These are phyloP conservation scores for Spilosoma lubricipeda DNA, from an alignment of 2,888 invertebrate genomes.

Conservation along the genomic window DNA sequence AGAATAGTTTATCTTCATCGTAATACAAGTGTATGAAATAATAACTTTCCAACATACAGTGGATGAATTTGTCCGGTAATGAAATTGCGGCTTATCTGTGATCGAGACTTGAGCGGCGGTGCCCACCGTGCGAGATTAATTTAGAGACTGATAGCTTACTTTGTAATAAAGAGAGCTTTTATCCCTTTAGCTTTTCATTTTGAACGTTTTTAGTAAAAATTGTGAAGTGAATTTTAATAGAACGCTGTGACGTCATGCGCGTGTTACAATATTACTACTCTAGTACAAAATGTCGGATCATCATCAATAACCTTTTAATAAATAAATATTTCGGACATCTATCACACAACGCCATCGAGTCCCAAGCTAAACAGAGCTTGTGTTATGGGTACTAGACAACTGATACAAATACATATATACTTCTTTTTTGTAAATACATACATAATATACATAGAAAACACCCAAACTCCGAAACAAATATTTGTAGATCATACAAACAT, in stretches of 20 bases:
- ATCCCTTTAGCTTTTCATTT: slow-evolving; percentile 8
- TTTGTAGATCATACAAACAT: too few species aligned
- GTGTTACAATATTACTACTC: neutral
- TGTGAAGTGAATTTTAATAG: neutral
- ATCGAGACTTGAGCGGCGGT: slow-evolving; percentile 27
- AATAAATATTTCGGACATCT: too few species aligned
- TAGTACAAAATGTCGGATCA: too few species aligned
- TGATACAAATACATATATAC: too few species aligned
- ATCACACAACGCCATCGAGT: too few species aligned
- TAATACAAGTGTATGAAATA: neutral
- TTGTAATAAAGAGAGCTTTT: slow-evolving; percentile 8
- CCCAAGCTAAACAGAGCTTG: too few species aligned
- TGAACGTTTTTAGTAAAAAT: neutral
- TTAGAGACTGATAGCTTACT: slow-evolving; percentile 22
- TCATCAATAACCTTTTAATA: too few species aligned
- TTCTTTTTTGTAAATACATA: too few species aligned
- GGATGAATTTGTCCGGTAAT: slow-evolving; percentile 27
- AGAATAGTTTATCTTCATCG: neutral
- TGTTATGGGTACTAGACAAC: too few species aligned
- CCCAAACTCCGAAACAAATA: too few species aligned
- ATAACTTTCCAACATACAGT: slow-evolving; percentile 4
- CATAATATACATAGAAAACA: too few species aligned
- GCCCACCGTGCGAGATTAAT: slow-evolving; percentile 26
- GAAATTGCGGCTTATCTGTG: slow-evolving; percentile 33
- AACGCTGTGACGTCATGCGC: neutral